phyloP scores from a whole-genome alignment of 2,888 invertebrate genomes.

The Masnerella sp. region DNA sequence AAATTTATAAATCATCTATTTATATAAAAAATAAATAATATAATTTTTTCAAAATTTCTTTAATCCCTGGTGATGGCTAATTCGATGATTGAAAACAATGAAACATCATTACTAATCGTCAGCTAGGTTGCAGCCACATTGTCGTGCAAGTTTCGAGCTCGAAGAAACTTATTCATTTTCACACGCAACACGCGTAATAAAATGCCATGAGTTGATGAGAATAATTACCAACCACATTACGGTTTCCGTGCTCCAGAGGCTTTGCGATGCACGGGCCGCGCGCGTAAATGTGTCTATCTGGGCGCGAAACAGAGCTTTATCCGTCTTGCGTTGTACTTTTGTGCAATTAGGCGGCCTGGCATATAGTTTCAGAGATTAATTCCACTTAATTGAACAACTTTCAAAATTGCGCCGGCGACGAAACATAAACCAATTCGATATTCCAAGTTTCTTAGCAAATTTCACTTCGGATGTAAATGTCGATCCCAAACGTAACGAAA shows the following conservation, averaged over 20 bases:
- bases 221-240: conserved; percentile 44
- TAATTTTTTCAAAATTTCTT: no score
- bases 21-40: no score
- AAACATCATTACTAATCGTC: no score
- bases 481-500: no score
- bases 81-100: no score
- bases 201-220: conserved; percentile 16
- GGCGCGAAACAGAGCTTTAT: conserved; percentile 11
- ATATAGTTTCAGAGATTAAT: conserved; percentile 36
- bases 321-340: conserved; percentile 40
- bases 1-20: no score
- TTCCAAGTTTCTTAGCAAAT: no score
- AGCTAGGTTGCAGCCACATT: no score
- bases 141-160: no score
- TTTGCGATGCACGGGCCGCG: conserved; percentile 12
- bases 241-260: conserved; percentile 18
- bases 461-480: no score
- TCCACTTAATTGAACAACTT: conserved; percentile 38
- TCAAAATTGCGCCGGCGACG: conserved; percentile 25
- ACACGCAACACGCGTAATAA: conserved; percentile 15
- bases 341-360: conserved; percentile 35
- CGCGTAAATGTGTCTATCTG: conserved; percentile 27
- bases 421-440: no score
- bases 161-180: conserved; percentile 7
- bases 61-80: no score